Evolutionary conservation across 1,140 invertebrate species (phyloP).

Genomic region (Macrotrachela quadricornifera): DNA sequence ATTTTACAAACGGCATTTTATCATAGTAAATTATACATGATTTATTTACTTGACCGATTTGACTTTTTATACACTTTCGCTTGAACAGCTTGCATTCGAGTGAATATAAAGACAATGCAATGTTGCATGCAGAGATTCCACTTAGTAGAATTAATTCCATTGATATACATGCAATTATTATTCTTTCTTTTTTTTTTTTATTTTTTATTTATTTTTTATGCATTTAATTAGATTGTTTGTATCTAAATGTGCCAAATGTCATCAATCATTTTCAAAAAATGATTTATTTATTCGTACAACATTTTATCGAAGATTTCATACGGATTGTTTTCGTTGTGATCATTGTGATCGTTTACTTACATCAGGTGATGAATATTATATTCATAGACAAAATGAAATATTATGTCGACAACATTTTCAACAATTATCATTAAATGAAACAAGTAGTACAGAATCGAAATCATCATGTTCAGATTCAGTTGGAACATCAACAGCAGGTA

Average conservation of each 20-base stretch:
- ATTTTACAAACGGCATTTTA: not conserved
- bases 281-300: conserved; percentile 65
- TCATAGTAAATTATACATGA: not conserved
- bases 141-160: not conserved
- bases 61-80: not conserved
- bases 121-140: not conserved
- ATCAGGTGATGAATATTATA: conserved; percentile 70
- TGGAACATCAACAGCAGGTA: too few species aligned
- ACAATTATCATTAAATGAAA: too few species aligned
- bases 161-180: not conserved
- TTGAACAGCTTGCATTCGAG: not conserved
- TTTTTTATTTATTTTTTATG: too few species aligned
- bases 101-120: not conserved
- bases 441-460: too few species aligned
- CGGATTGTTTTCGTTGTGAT: conserved; percentile 53
- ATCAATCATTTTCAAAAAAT: conserved; percentile 63
- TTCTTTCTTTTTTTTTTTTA: not conserved
- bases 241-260: conserved; percentile 80
- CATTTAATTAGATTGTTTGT: conserved; percentile 61
- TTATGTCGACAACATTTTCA: too few species aligned
- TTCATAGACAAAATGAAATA: too few species aligned
- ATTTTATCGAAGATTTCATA: conserved; percentile 82
- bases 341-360: conserved; percentile 48
- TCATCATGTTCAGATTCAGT: too few species aligned
- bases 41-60: not conserved